phyloP scores from a whole-genome alignment of 2,113 vertebrate species.

The Heterocephalus glaber region DNA sequence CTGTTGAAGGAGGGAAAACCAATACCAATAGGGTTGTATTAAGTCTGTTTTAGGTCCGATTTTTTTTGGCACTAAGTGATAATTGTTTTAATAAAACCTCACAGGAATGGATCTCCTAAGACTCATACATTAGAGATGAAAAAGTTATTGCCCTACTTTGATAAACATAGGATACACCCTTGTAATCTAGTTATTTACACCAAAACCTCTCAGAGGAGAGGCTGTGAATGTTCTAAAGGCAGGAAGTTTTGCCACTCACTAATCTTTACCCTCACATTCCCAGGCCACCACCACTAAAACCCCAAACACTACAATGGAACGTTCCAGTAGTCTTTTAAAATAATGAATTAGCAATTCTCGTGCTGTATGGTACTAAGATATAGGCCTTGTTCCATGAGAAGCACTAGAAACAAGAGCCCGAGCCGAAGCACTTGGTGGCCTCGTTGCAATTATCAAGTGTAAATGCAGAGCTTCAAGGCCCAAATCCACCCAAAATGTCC shows the following conservation, averaged over 20 bases:
- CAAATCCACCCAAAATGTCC: background rate
- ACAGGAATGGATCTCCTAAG: slow-evolving; percentile 21
- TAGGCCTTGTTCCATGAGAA: background rate
- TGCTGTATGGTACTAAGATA: background rate
- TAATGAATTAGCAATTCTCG: background rate
- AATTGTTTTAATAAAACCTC: slow-evolving; percentile 52
- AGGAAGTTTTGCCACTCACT: background rate
- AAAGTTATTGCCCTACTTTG: slow-evolving; percentile 11
- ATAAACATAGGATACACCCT: slow-evolving; percentile 33
- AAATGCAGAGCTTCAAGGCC: background rate
- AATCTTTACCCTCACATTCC: background rate
- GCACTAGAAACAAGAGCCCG: background rate
- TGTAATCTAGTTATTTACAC: background rate
- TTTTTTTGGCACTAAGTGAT: background rate
- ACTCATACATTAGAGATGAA: slow-evolving; percentile 53
- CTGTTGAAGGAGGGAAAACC: slow-evolving; percentile 42
- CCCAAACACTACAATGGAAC: background rate
- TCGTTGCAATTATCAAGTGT: background rate
- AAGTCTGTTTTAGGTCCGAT: background rate
- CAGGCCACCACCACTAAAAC: background rate
- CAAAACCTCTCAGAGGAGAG: background rate
- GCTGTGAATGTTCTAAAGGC: background rate
- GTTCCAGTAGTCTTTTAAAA: slow-evolving; percentile 1
- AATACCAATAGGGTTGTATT: background rate
- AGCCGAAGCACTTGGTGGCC: background rate